Conservation (phyloP, 2,888 invertebrate species). For the Anthophora plumipes region DNA sequence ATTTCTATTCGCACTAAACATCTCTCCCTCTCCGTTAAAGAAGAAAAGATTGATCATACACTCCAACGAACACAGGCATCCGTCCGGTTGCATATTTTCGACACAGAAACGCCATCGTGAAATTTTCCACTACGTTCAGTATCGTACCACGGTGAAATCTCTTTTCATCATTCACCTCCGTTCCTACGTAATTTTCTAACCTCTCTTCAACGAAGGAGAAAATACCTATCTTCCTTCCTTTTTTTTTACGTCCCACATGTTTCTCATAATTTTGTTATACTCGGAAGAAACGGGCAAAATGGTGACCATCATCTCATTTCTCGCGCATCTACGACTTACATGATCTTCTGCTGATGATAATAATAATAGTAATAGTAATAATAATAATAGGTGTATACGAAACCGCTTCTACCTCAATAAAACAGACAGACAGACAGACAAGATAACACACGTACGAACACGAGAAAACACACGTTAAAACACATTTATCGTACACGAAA, state of each 20-base stretch:
- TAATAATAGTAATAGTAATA: slow-evolving; percentile 22
- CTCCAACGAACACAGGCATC: neutral
- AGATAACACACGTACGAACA: slow-evolving; percentile 16
- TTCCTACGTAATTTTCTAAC: neutral
- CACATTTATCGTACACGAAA: neutral
- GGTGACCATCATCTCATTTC: slow-evolving; percentile 31
- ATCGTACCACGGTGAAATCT: neutral
- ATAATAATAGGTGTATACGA: slow-evolving; percentile 73
- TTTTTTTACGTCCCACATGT: neutral
- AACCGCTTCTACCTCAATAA: slow-evolving; percentile 80
- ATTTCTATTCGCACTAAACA: too few relatives aligned
- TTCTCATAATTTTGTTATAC: slow-evolving; percentile 43
- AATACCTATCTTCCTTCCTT: neutral
- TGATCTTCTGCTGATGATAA: slow-evolving; percentile 30
- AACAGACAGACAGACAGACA: neutral
- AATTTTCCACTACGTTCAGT: too few relatives aligned
- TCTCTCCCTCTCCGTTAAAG: neutral
- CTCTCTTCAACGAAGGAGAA: neutral
- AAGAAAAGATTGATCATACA: neutral
- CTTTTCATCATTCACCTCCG: neutral
- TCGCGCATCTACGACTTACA: slow-evolving; percentile 43
- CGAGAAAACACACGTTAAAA: neutral
- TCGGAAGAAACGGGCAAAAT: slow-evolving; percentile 46
- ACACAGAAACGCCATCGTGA: neutral
- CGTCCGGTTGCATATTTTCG: slow-evolving; percentile 10